Evolutionary conservation across 2,113 vertebrate species (phyloP), one percentile per base, ranked within the genome.

Genomic region (Synchiropus splendidus): DNA sequence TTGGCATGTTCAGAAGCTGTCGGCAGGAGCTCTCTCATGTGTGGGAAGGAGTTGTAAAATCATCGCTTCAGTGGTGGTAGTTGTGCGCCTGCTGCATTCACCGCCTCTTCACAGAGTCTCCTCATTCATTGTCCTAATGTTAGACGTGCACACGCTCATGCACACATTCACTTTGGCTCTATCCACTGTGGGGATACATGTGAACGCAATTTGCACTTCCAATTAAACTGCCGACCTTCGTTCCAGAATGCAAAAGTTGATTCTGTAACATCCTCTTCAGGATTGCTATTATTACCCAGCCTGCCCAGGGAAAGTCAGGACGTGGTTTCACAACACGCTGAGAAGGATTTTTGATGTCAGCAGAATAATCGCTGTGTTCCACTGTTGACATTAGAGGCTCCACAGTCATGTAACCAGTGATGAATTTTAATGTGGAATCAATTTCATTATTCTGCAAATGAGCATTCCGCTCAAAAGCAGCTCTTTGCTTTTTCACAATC

Each of bases 181-280:
- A 68, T 81, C 83, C 88, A 86, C 90, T 67, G 72, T 78, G 89
- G 90, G 88, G 88, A 92, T 87, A 86, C 86, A 86, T 79, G 84
- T 91, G 86, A 88, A 80, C 79, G 82, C 83, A 89, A 91, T 91
- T 74, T 82, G 82, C 89, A 87, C 88, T 89, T 87, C 87, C 89
- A 95, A 93, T 94, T 95, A 94, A 80, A 84, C 85, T 86, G 88
- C 82, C 82, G 88, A 88, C 81, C 89, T 89, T 80, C 83, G 83
- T 79, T 85, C 84, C 74, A 89, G 86, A 85, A 89, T 82, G 78
- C 80, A 79, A 77, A 77, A 81, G 58, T 61, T 77, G 80, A 78
- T 79, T 83, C 49, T 69, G 73, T 82, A 83, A 82, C 81, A 81
- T 77, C 78, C 84, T 88, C 67, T 49, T 44, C 61, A 67, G 68